Evolutionary conservation across 2,888 invertebrate species (phyloP).

Genomic region (Aleiodes leptofemur): DNA sequence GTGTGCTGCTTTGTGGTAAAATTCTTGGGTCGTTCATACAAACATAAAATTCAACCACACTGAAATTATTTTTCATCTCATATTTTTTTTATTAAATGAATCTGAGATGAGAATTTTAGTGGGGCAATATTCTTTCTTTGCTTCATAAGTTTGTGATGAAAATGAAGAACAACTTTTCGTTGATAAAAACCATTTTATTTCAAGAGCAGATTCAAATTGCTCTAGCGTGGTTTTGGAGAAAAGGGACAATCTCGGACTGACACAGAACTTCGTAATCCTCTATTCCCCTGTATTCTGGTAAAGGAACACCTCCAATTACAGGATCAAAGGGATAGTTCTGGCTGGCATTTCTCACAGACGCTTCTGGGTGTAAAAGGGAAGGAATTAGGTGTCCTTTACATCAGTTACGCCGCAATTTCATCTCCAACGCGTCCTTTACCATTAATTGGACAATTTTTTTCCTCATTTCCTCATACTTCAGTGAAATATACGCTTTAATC

Average conservation of each 20-base stretch:
- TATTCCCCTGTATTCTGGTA: constrained; percentile 50
- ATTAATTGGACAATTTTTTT: constrained; percentile 52
- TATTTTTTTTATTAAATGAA: no score
- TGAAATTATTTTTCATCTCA: not conserved
- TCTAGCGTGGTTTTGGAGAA: not conserved
- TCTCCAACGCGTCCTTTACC: constrained; percentile 21
- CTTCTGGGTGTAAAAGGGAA: constrained; percentile 41
- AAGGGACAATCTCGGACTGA: constrained; percentile 49
- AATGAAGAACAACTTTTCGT: not conserved
- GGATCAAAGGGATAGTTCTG: constrained; percentile 64
- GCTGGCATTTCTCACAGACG: constrained; percentile 53
- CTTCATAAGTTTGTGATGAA: no score
- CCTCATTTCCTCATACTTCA: constrained; percentile 10
- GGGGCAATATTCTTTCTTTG: not conserved
- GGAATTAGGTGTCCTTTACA: constrained; percentile 46
- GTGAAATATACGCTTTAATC: constrained; percentile 16
- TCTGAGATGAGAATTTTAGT: not conserved
- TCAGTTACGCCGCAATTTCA: constrained; percentile 51
- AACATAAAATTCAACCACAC: constrained; percentile 30
- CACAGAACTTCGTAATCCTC: constrained; percentile 45
- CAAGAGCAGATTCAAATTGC: constrained; percentile 32
- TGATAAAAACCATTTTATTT: not conserved
- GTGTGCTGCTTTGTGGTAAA: not conserved
- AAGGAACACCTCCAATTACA: constrained; percentile 66
- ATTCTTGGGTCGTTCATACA: constrained; percentile 3